Evolutionary conservation across 1,140 invertebrate species (phyloP).

Genomic region (Drosophila watanabei): DNA sequence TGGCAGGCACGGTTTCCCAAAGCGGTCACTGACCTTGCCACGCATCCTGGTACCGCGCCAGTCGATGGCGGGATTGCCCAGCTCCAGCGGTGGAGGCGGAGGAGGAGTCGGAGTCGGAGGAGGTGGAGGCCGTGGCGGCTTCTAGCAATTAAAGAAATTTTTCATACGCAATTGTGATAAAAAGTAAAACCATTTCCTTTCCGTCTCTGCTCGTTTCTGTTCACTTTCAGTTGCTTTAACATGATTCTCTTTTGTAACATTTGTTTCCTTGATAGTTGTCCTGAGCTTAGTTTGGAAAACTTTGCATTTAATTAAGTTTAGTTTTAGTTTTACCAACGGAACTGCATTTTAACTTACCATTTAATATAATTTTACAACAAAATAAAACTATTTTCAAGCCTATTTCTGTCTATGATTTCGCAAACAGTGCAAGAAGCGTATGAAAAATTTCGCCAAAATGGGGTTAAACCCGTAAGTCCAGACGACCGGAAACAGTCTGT

Average conservation of each 20-base stretch:
- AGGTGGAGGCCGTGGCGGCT: conserved; percentile 63
- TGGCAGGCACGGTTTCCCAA: conserved; percentile 62
- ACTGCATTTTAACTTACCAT: conserved; percentile 64
- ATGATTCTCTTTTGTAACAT: conserved; percentile 79
- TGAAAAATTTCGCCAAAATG: conserved; percentile 64
- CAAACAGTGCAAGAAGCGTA: conserved; percentile 44
- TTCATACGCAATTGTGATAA: conserved; percentile 85
- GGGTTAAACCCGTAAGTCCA: conserved; percentile 20
- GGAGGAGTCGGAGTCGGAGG: neutral
- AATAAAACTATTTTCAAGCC: conserved; percentile 40
- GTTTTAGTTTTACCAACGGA: conserved; percentile 40
- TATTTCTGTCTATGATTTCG: conserved; percentile 27
- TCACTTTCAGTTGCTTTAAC: conserved; percentile 26
- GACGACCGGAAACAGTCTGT: conserved; percentile 36
- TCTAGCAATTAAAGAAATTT: conserved; percentile 85
- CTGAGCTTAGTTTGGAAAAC: conserved; percentile 42
- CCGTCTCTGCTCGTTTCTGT: conserved; percentile 10
- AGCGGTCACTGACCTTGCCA: conserved; percentile 75
- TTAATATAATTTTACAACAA: conserved; percentile 54
- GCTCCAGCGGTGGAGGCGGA: conserved; percentile 47
- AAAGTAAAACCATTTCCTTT: conserved; percentile 65
- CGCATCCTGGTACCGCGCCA: conserved; percentile 73
- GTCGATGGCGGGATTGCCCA: conserved; percentile 15
- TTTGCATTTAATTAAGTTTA: conserved; percentile 64
- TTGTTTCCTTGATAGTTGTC: conserved; percentile 68